Conservation (phyloP, 2,113 vertebrate genomes). For the Stigmatopora nigra region DNA sequence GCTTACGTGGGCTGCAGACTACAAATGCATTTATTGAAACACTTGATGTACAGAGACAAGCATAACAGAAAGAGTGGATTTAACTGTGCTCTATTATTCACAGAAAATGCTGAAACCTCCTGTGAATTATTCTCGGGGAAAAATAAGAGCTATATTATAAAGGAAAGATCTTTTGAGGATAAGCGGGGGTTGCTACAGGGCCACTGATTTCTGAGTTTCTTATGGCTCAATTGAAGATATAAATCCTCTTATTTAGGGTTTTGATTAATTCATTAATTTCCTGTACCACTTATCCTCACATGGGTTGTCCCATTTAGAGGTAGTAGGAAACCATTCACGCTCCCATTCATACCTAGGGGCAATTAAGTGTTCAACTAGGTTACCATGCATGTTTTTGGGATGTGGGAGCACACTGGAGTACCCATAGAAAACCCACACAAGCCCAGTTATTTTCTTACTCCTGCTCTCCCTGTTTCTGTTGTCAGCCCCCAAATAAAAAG, state of each 20-base stretch:
- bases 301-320: no score
- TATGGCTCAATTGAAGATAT: not conserved
- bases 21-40: slow-evolving; percentile 2
- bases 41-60: slow-evolving; percentile 6
- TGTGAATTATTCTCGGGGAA: slow-evolving; percentile 29
- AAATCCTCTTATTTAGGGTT: no score
- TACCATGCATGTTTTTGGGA: no score
- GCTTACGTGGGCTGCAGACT: not conserved
- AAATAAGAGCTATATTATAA: not conserved
- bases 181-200: slow-evolving; percentile 45
- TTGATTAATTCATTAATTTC: no score
- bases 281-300: no score
- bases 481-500: no score
- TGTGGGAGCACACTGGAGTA: no score
- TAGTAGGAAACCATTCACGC: no score
- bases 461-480: no score
- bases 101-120: slow-evolving; percentile 20
- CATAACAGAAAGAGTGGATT: slow-evolving; percentile 4
- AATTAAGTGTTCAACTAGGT: no score
- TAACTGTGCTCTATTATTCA: slow-evolving; percentile 16
- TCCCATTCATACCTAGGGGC: no score
- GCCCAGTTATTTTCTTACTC: not conserved
- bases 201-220: slow-evolving; percentile 51
- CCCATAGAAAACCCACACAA: no score
- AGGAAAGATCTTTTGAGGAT: slow-evolving; percentile 11